A percentile compares a stretch with the other conserved stretches of the same genome.
Conservation (phyloP, 1,140 invertebrate species). For the Bemisia tabaci region DNA sequence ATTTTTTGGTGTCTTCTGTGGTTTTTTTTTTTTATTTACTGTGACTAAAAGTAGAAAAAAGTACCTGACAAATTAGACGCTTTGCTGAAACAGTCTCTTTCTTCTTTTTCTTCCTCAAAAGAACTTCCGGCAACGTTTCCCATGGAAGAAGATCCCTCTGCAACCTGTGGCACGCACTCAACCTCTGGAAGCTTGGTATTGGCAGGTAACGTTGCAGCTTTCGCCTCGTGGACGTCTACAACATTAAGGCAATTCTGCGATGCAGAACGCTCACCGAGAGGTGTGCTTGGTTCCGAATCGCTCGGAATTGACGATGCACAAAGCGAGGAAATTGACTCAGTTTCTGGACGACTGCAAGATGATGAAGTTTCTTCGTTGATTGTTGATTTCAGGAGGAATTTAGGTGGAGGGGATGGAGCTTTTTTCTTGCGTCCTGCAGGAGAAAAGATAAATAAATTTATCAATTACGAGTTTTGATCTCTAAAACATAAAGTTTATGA, state of each 20-base stretch:
- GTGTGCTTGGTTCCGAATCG: neutral
- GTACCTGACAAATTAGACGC: too few species aligned
- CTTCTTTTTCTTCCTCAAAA: too few species aligned
- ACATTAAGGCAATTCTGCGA: neutral
- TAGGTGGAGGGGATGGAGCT: slow-evolving; percentile 20
- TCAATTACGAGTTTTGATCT: too few species aligned
- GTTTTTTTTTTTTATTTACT: too few species aligned
- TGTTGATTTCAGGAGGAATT: neutral
- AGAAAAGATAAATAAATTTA: slow-evolving; percentile 7
- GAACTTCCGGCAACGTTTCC: too few species aligned
- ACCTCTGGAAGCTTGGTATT: neutral
- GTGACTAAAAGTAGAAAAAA: too few species aligned
- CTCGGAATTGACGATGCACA: neutral
- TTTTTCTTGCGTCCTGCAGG: slow-evolving; percentile 23
- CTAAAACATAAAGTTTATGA: too few species aligned
- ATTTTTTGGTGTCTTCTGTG: too few species aligned
- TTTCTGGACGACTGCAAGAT: neutral
- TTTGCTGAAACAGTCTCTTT: too few species aligned
- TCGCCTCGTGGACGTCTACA: neutral
- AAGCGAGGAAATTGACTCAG: neutral
- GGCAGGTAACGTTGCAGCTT: neutral
- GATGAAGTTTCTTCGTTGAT: neutral
- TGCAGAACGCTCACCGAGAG: neutral
- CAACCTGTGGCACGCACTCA: neutral
- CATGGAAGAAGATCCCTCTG: too few species aligned